Evolutionary conservation across 2,113 vertebrate species (phyloP).

Genomic region (Micronisus gabar): DNA sequence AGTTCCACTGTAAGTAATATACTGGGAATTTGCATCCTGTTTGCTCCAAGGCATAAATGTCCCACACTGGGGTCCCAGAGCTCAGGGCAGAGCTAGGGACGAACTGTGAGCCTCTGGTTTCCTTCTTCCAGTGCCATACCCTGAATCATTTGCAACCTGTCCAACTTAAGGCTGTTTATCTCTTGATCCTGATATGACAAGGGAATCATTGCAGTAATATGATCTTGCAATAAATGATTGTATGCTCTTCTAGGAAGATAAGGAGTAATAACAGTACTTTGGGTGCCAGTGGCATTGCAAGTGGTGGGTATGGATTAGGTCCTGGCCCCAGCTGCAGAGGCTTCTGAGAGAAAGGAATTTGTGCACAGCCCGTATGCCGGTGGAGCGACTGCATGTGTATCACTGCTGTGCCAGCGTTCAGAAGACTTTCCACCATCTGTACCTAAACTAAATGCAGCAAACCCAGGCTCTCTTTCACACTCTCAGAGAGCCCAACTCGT

Average conservation of each 20-base stretch:
- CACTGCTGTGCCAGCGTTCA: not conserved
- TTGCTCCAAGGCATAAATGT: not conserved
- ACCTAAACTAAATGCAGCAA: not conserved
- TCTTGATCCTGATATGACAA: not conserved
- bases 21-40: not conserved
- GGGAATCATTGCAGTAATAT: not conserved
- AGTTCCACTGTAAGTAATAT: not conserved
- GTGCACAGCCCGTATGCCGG: not conserved
- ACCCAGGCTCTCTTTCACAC: not conserved
- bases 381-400: not conserved
- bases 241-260: not conserved
- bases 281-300: not conserved
- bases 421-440: not conserved
- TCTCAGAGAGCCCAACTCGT: not conserved
- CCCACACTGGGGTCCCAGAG: not conserved
- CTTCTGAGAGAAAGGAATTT: not conserved
- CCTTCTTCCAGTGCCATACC: not conserved
- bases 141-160: not conserved
- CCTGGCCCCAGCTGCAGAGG: not conserved
- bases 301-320: not conserved
- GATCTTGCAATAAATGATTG: not conserved
- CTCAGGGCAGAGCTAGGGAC: not conserved
- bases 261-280: not conserved
- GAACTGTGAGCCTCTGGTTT: not conserved
- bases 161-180: not conserved